A percentile compares a stretch with the other conserved stretches of the same genome.
These are phyloP conservation scores for Bombylius discolor DNA, from an alignment of 2,888 invertebrate species.

Conservation along the genomic window DNA sequence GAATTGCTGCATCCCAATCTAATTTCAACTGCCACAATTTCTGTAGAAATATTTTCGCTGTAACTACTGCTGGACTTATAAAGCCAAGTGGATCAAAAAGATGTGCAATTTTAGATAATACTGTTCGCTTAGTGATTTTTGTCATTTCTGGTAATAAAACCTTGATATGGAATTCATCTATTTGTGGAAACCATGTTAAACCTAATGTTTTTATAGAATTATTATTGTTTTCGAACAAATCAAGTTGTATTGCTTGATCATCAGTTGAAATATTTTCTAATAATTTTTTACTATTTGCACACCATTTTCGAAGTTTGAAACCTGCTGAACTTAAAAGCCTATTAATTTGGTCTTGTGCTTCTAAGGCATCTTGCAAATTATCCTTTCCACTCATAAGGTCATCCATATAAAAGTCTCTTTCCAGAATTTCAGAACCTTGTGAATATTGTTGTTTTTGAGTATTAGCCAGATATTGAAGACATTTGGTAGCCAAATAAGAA, in stretches of 20 bases:
- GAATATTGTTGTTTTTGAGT: constrained; percentile 10
- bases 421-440: background rate
- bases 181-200: constrained; percentile 7
- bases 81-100: constrained; percentile 11
- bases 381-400: no score
- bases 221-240: background rate
- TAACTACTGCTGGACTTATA: constrained; percentile 8
- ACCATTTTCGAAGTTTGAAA: constrained; percentile 9
- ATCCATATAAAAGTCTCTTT: no score
- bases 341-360: constrained; percentile 3
- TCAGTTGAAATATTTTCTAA: background rate
- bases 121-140: constrained; percentile 6
- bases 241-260: background rate
- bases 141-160: background rate
- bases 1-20: background rate
- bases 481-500: no score
- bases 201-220: constrained; percentile 4
- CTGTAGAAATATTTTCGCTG: constrained; percentile 12
- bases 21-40: constrained; percentile 7
- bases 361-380: background rate
- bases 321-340: constrained; percentile 1
- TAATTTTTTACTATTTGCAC: constrained; percentile 2
- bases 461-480: constrained; percentile 6
- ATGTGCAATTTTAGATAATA: constrained; percentile 6
- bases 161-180: constrained; percentile 7